These are phyloP conservation scores for Tauraco hartlaubi DNA, from an alignment of 2,797 vertebrate species.

Conservation along the genomic window DNA sequence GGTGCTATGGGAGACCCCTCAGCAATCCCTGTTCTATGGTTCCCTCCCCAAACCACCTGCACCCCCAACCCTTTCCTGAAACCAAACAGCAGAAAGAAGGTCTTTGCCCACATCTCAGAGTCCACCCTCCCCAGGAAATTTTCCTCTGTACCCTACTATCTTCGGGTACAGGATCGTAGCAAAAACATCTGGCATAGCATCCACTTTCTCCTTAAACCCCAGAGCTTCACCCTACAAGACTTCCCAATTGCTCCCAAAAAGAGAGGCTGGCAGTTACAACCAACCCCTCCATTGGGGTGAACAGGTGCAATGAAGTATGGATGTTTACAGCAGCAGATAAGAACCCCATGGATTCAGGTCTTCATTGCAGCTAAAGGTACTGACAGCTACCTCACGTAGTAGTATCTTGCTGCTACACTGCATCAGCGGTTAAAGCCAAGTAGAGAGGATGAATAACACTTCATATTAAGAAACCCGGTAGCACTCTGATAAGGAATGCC, in stretches of 20 bases:
- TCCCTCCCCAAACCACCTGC: accelerated
- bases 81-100: background rate
- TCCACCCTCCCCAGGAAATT: background rate
- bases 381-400: background rate
- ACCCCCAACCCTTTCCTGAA: background rate
- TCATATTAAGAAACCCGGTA: background rate
- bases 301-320: background rate
- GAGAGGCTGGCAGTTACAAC: background rate
- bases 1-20: background rate
- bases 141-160: background rate
- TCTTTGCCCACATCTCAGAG: background rate
- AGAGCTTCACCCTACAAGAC: background rate
- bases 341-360: background rate
- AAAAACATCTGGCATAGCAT: background rate
- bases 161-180: background rate
- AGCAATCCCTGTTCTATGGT: background rate
- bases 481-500: background rate
- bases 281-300: background rate
- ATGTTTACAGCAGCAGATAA: background rate
- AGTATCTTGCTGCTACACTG: background rate
- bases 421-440: background rate
- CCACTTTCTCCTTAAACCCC: background rate
- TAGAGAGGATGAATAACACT: background rate
- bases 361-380: background rate
- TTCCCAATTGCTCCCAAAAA: background rate